Conservation (phyloP, 2,888 invertebrate genomes). For the Mythimna albipuncta region DNA sequence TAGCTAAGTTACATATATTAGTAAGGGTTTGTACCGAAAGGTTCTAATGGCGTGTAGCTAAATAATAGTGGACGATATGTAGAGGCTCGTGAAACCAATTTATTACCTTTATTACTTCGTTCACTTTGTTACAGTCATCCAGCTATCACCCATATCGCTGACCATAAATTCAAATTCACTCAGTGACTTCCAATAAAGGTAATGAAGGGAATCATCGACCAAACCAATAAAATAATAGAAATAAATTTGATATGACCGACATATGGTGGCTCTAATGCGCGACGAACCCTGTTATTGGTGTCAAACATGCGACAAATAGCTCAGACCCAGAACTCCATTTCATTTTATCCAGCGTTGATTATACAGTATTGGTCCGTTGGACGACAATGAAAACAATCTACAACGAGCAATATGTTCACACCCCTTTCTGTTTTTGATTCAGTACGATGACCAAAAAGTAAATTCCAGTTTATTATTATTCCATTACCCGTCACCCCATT, state of each 20-base stretch:
- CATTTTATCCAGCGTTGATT: conserved; percentile 88
- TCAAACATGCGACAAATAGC: conserved; percentile 90
- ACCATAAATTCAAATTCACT: conserved; percentile 89
- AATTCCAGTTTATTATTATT: conserved; percentile 91
- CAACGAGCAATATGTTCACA: conserved; percentile 88
- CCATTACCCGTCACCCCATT: conserved; percentile 89
- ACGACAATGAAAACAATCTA: conserved; percentile 87
- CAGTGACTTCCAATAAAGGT: conserved; percentile 89
- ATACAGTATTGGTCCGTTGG: conserved; percentile 88
- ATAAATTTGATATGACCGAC: conserved; percentile 91
- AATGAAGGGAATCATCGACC: conserved; percentile 89
- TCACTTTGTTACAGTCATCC: conserved; percentile 88
- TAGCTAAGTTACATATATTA: conserved; percentile 46
- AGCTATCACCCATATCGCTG: conserved; percentile 87
- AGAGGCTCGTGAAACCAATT: conserved; percentile 79
- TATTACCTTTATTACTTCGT: conserved; percentile 87
- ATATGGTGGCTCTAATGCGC: conserved; percentile 89
- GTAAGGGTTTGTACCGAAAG: conserved; percentile 35
- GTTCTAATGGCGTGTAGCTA: conserved; percentile 56
- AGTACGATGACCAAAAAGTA: conserved; percentile 89
- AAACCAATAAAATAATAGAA: conserved; percentile 90
- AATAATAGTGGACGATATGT: conserved; percentile 72
- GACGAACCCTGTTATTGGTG: conserved; percentile 90
- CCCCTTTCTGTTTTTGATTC: conserved; percentile 89
- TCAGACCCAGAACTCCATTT: conserved; percentile 84